phyloP scores from a whole-genome alignment of 1,140 invertebrate species.

The Diploscapter pachys region DNA sequence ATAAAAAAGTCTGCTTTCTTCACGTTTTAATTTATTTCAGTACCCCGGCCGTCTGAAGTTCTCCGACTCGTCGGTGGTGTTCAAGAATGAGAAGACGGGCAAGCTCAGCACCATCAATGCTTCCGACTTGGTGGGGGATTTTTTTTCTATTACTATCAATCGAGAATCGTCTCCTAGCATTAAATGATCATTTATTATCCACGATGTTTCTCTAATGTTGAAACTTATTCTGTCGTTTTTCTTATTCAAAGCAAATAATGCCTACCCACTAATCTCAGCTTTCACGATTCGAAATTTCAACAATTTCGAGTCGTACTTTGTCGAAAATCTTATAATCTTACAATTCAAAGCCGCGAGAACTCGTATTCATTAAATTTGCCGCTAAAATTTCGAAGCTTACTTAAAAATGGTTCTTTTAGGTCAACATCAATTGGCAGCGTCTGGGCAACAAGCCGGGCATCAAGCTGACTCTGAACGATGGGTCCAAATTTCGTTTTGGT shows the following conservation, averaged over 20 bases:
- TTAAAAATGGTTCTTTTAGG: background rate
- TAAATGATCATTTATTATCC: background rate
- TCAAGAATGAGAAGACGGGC: slow-evolving; percentile 91
- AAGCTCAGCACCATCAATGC: background rate
- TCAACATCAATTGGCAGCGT: slow-evolving; percentile 80
- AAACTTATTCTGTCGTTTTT: background rate
- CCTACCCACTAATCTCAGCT: background rate
- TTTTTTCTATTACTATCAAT: background rate
- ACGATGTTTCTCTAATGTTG: background rate
- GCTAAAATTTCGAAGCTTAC: background rate
- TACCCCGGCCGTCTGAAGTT: slow-evolving; percentile 78
- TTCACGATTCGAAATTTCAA: background rate
- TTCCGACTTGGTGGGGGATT: background rate
- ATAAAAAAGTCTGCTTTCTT: slow-evolving; percentile 1
- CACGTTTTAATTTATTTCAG: slow-evolving; percentile 38
- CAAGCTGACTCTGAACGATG: slow-evolving; percentile 83
- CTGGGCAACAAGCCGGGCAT: slow-evolving; percentile 84
- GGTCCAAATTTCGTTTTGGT: slow-evolving; percentile 81
- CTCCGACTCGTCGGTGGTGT: slow-evolving; percentile 82
- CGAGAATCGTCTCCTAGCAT: background rate
- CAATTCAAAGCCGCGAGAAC: too few relatives aligned
- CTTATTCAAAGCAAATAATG: background rate
- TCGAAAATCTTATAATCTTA: too few relatives aligned
- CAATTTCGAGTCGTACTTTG: background rate
- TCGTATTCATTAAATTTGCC: too few relatives aligned